Evolutionary conservation across 2,888 invertebrate species (phyloP).

Genomic region (Tupiocoris notatus): DNA sequence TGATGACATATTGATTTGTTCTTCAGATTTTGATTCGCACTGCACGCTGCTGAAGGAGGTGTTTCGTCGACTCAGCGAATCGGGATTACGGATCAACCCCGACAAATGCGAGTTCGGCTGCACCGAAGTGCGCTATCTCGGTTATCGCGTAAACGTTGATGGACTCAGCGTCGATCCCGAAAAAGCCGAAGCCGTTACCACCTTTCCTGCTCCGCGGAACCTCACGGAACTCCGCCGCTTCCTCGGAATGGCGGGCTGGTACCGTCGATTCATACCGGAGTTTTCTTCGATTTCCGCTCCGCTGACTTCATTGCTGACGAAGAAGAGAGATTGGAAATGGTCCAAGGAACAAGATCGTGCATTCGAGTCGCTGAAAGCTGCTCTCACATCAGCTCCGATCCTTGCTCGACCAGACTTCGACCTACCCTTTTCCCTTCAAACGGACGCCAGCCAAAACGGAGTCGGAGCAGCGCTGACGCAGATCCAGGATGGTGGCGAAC

Average conservation of each 20-base stretch:
- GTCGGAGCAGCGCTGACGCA: slow-evolving; percentile 11
- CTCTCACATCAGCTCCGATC: slow-evolving; percentile 14
- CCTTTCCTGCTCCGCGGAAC: slow-evolving; percentile 3
- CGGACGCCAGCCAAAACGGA: slow-evolving; percentile 14
- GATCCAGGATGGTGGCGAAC: neutral
- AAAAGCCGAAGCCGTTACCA: slow-evolving; percentile 11
- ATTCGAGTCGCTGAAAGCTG: slow-evolving; percentile 12
- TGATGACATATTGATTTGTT: slow-evolving; percentile 39
- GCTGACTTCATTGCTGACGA: slow-evolving; percentile 15
- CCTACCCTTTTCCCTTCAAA: slow-evolving; percentile 2
- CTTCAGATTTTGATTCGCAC: slow-evolving; percentile 5
- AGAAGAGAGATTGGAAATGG: slow-evolving; percentile 24
- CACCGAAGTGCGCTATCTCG: slow-evolving; percentile 11
- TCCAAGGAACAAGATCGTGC: slow-evolving; percentile 22
- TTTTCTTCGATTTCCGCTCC: slow-evolving; percentile 21
- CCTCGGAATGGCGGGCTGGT: slow-evolving; percentile 33
- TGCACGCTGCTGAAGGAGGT: slow-evolving; percentile 5
- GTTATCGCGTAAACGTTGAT: slow-evolving; percentile 7
- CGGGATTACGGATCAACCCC: slow-evolving; percentile 20
- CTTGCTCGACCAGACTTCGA: slow-evolving; percentile 22
- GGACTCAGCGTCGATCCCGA: slow-evolving; percentile 7
- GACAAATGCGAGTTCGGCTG: slow-evolving; percentile 31
- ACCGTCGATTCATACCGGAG: slow-evolving; percentile 8
- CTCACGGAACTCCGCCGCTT: slow-evolving; percentile 19
- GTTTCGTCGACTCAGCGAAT: neutral